phyloP scores from a whole-genome alignment of 1,140 invertebrate genomes.

The Zaprionus africanus region DNA sequence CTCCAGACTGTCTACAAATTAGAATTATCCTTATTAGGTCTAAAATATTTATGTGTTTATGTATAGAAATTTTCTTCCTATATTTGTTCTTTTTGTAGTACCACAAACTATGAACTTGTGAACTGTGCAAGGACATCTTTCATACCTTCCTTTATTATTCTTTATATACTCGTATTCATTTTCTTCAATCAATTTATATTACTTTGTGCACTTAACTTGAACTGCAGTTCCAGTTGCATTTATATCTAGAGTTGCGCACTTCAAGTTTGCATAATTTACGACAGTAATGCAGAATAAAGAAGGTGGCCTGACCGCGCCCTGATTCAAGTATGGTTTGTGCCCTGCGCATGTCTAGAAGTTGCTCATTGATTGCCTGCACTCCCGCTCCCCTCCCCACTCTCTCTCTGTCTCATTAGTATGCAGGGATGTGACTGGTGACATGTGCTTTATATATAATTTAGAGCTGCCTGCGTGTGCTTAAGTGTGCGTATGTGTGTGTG shows the following conservation, averaged over 20 bases:
- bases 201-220: neutral
- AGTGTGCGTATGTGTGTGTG: neutral
- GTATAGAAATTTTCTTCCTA: too few species aligned
- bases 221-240: neutral
- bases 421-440: constrained; percentile 74
- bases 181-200: neutral
- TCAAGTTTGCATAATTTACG: constrained; percentile 59
- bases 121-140: too few species aligned
- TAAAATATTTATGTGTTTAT: too few species aligned
- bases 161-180: neutral
- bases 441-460: constrained; percentile 84
- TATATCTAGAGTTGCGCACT: constrained; percentile 6
- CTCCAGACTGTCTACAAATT: too few species aligned
- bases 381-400: neutral
- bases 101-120: too few species aligned
- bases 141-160: too few species aligned
- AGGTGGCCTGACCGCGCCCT: constrained; percentile 55
- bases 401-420: constrained; percentile 66
- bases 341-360: constrained; percentile 75
- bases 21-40: too few species aligned
- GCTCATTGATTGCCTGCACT: constrained; percentile 46
- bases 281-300: neutral
- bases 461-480: constrained; percentile 37
- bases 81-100: too few species aligned
- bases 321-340: constrained; percentile 55